Evolutionary conservation across 2,888 invertebrate species (phyloP).

Genomic region (Drosophila nr. fundita): DNA sequence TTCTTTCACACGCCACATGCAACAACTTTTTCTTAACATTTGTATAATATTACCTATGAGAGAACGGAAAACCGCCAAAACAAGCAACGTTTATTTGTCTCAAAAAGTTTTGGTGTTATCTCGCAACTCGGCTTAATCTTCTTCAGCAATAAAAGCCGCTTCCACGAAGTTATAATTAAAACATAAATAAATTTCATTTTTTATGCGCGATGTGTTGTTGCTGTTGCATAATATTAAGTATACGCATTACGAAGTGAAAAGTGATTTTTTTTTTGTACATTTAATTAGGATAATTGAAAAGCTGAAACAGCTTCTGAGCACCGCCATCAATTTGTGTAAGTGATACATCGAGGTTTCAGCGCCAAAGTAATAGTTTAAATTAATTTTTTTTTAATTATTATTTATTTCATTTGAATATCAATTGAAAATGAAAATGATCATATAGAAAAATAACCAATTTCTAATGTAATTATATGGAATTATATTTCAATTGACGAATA

Average conservation of each 20-base stretch:
- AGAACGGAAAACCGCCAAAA: conserved; percentile 7
- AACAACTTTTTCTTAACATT: conserved; percentile 9
- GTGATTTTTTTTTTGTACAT: neutral
- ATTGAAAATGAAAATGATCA: neutral
- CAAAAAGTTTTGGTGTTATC: conserved; percentile 56
- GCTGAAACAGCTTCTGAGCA: neutral
- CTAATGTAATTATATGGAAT: neutral
- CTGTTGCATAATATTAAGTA: neutral
- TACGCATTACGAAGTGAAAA: neutral
- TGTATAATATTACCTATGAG: conserved; percentile 1
- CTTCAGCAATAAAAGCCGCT: conserved; percentile 40
- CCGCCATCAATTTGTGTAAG: neutral
- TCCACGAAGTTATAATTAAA: conserved; percentile 54
- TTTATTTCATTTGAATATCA: neutral
- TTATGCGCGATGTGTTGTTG: neutral
- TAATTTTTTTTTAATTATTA: neutral
- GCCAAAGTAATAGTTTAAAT: neutral
- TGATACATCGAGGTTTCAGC: neutral
- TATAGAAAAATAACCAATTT: neutral
- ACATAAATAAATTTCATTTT: conserved; percentile 18
- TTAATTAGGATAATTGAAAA: neutral
- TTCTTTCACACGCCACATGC: conserved; percentile 70
- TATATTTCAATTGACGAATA: neutral
- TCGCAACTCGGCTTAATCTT: conserved; percentile 48
- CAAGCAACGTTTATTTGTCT: conserved; percentile 56